Percentiles rank a stretch among this genome's conserved stretches.
These are phyloP conservation scores for Muscicapa adusta DNA, from an alignment of 2,113 vertebrate genomes.

Conservation along the genomic window DNA sequence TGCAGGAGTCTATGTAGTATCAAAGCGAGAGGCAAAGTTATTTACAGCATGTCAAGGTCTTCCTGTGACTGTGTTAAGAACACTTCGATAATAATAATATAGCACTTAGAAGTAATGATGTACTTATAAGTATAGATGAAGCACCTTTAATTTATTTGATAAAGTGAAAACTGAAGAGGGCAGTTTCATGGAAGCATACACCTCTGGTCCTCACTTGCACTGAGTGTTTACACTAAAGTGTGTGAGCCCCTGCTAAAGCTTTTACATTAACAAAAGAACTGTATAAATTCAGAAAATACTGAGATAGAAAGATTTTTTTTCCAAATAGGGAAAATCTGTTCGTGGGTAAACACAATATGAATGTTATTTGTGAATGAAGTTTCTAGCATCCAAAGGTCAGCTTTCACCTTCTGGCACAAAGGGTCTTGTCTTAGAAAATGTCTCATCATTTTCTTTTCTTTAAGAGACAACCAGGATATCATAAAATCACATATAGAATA, in stretches of 20 bases:
- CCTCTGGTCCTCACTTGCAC: slow-evolving; percentile 64
- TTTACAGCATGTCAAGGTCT: slow-evolving; percentile 73
- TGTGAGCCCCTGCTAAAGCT: slow-evolving; percentile 1
- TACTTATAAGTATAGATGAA: slow-evolving; percentile 57
- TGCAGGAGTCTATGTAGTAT: slow-evolving; percentile 38
- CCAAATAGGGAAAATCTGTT: slow-evolving; percentile 43
- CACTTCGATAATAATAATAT: slow-evolving; percentile 62
- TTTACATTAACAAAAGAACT: slow-evolving; percentile 64
- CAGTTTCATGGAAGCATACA: slow-evolving; percentile 58
- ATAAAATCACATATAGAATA: not conserved
- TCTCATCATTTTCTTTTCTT: not conserved
- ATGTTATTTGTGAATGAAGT: slow-evolving; percentile 29
- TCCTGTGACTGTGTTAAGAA: slow-evolving; percentile 36
- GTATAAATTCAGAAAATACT: slow-evolving; percentile 33
- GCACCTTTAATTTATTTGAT: slow-evolving; percentile 67
- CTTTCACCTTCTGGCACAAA: not conserved
- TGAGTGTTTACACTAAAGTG: slow-evolving; percentile 59
- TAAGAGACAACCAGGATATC: not conserved
- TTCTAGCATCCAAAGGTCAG: slow-evolving; percentile 43
- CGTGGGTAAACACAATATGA: slow-evolving; percentile 32
- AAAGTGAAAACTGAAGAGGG: slow-evolving; percentile 75
- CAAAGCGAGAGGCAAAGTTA: slow-evolving; percentile 49
- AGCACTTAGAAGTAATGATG: slow-evolving; percentile 63
- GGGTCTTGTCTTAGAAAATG: not conserved
- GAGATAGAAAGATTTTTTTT: slow-evolving; percentile 35